Conservation (phyloP, 2,797 vertebrate genomes). For the Leptatherina wallacei region DNA sequence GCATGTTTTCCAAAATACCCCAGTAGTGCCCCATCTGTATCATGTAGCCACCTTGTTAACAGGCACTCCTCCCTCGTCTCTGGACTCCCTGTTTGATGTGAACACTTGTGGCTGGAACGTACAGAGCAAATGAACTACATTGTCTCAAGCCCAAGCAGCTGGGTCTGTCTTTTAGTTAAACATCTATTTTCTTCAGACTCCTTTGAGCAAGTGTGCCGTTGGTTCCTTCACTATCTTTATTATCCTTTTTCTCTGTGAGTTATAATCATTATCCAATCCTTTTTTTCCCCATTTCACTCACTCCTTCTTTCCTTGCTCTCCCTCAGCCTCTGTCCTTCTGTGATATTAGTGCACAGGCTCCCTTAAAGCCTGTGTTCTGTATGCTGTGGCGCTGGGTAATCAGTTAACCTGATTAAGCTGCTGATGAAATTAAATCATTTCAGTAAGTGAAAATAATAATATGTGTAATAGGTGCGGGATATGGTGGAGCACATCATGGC, state of each 20-base stretch:
- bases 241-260: conserved; percentile 2
- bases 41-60: background rate
- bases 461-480: conserved; percentile 74
- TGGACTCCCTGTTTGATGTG: conserved; percentile 42
- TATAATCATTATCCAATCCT: conserved; percentile 13
- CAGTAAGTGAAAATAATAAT: conserved; percentile 83
- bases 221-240: conserved; percentile 22
- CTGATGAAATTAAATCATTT: conserved; percentile 85
- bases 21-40: conserved; percentile 6
- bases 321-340: conserved; percentile 36
- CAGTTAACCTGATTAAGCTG: conserved; percentile 83
- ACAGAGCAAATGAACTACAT: conserved; percentile 48
- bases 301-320: conserved; percentile 16
- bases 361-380: conserved; percentile 68
- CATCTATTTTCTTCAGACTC: conserved; percentile 41
- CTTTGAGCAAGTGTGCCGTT: background rate
- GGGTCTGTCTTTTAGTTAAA: conserved; percentile 59
- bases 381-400: conserved; percentile 71
- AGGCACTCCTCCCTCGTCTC: background rate
- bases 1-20: background rate
- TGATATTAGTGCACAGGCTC: conserved; percentile 68
- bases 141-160: conserved; percentile 46
- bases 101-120: conserved; percentile 47
- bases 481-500: conserved; percentile 52
- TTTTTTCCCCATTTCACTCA: background rate